A percentile compares a stretch with the other conserved stretches of the same genome.
phyloP scores from a whole-genome alignment of 2,797 vertebrate genomes.

The Pseudochirops corinnae region DNA sequence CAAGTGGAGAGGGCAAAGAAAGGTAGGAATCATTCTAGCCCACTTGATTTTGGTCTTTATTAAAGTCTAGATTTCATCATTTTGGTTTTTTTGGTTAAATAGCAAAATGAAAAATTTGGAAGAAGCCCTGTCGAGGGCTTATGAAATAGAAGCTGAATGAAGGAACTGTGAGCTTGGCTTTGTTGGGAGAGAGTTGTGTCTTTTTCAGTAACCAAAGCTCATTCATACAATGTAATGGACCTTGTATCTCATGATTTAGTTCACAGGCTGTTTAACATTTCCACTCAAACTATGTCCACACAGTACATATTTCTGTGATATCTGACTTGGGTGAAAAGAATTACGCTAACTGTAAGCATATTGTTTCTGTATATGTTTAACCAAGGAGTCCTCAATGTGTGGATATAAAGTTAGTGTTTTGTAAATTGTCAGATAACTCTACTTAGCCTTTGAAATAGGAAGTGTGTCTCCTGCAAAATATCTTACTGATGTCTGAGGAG shows the following conservation, averaged over 20 bases:
- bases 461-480: slow-evolving; percentile 45
- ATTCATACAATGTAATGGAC: neutral
- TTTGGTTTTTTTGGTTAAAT: slow-evolving; percentile 47
- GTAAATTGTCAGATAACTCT: slow-evolving; percentile 56
- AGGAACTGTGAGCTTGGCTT: slow-evolving; percentile 8
- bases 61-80: slow-evolving; percentile 49
- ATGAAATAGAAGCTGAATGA: neutral
- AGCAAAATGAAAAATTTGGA: slow-evolving; percentile 3
- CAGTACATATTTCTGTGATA: neutral
- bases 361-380: slow-evolving; percentile 13
- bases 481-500: slow-evolving; percentile 23
- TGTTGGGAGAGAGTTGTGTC: neutral
- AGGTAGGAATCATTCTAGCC: slow-evolving; percentile 39
- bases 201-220: slow-evolving; percentile 33
- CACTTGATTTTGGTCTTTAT: slow-evolving; percentile 45
- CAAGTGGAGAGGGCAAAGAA: slow-evolving; percentile 34
- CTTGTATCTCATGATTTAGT: neutral
- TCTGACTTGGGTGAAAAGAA: slow-evolving; percentile 22
- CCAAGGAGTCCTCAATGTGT: slow-evolving; percentile 8
- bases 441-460: slow-evolving; percentile 34
- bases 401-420: slow-evolving; percentile 1
- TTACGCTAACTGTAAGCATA: neutral
- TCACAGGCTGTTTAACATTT: neutral
- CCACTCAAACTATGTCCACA: neutral
- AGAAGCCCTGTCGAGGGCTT: slow-evolving; percentile 4